Conservation (phyloP, 2,113 vertebrate species). For the Maccullochella peelii region DNA sequence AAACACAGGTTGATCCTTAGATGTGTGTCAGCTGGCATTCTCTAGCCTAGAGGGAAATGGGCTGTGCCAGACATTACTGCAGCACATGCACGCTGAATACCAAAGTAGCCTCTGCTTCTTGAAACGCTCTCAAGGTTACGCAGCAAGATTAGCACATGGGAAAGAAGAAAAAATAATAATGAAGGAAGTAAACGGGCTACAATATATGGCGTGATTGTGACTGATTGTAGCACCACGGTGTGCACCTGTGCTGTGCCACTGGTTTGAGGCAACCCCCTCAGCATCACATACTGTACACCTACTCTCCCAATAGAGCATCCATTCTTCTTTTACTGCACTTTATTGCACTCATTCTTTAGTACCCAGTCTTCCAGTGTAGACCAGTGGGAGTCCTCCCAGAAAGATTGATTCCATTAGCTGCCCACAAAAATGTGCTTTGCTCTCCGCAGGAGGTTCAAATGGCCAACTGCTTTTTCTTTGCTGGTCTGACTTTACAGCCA, state of each 20-base stretch:
- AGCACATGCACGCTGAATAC: slow-evolving; percentile 42
- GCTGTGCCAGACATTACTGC: slow-evolving; percentile 47
- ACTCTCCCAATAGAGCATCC: not conserved
- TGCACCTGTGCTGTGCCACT: not conserved
- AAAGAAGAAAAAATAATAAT: not conserved
- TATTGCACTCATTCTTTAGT: slow-evolving; percentile 16
- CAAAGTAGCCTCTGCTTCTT: slow-evolving; percentile 12
- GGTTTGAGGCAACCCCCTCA: not conserved
- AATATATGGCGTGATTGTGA: not conserved
- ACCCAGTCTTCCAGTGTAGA: not conserved
- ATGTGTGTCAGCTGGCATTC: slow-evolving; percentile 27
- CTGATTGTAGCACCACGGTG: not conserved
- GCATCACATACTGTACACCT: not conserved
- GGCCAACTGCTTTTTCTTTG: not conserved
- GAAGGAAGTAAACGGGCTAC: not conserved
- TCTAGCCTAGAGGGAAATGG: slow-evolving; percentile 32
- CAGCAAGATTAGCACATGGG: not conserved
- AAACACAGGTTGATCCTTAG: not conserved
- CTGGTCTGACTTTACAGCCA: slow-evolving; percentile 13
- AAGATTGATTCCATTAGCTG: slow-evolving; percentile 36
- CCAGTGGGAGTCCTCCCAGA: slow-evolving; percentile 19
- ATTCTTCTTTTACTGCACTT: slow-evolving; percentile 14
- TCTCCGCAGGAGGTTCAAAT: not conserved
- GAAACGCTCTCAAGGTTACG: slow-evolving; percentile 17
- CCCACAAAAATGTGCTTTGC: not conserved